Conservation (phyloP, 2,797 vertebrate genomes). For the Molossus molossus region DNA sequence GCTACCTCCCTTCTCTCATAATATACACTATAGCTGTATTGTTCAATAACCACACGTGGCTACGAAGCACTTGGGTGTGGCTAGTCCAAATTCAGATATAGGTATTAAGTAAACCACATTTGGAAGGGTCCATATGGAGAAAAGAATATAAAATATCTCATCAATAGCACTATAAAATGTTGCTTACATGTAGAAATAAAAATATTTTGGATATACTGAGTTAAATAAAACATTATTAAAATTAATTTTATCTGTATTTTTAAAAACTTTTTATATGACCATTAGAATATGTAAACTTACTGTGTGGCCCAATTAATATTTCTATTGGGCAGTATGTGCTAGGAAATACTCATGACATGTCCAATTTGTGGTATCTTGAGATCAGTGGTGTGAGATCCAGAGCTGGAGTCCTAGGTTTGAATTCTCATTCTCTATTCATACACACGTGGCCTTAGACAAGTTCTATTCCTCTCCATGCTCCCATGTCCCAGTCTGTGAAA, state of each 20-base stretch:
- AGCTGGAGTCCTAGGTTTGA: background rate
- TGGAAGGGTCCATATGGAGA: background rate
- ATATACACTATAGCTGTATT: background rate
- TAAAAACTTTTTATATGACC: background rate
- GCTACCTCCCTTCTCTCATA: background rate
- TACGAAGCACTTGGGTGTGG: background rate
- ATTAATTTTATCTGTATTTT: background rate
- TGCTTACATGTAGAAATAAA: conserved; percentile 57
- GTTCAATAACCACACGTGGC: no score
- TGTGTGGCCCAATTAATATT: background rate
- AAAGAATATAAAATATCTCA: conserved; percentile 48
- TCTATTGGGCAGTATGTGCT: background rate
- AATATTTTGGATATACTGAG: conserved; percentile 34
- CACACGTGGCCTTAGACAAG: background rate
- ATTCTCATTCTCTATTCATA: conserved; percentile 32
- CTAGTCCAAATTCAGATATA: background rate
- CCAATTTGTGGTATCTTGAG: background rate
- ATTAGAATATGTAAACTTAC: background rate
- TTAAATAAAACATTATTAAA: conserved; percentile 41
- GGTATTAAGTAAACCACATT: background rate
- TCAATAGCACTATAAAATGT: background rate
- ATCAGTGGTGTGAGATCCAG: background rate
- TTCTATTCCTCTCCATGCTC: background rate
- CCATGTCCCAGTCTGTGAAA: background rate
- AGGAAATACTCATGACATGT: background rate